Percentiles rank a stretch among this genome's conserved stretches.
These are phyloP conservation scores for Lepidostoma basale DNA, from an alignment of 1,140 invertebrate species.

Conservation along the genomic window DNA sequence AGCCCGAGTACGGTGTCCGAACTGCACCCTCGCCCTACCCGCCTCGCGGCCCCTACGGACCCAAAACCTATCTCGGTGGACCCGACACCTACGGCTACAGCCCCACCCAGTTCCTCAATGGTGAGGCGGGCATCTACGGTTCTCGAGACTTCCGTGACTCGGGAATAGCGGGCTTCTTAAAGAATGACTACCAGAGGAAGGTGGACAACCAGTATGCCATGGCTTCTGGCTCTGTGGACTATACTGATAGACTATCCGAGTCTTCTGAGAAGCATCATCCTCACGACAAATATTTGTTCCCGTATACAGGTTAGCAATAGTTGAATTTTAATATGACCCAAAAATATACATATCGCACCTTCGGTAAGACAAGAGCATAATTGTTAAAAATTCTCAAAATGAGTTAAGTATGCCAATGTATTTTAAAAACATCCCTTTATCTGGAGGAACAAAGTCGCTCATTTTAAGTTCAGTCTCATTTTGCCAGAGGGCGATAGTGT, in stretches of 20 bases:
- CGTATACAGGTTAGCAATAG: slow-evolving; percentile 70
- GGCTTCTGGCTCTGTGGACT: slow-evolving; percentile 51
- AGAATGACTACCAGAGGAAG: slow-evolving; percentile 60
- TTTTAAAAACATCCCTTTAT: too few relatives aligned
- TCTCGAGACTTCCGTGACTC: slow-evolving; percentile 66
- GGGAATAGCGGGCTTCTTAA: slow-evolving; percentile 57
- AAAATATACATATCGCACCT: too few relatives aligned
- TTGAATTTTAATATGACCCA: slow-evolving; percentile 10
- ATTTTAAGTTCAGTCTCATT: not conserved
- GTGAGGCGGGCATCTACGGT: slow-evolving; percentile 56
- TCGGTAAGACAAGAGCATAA: too few relatives aligned
- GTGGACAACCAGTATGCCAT: slow-evolving; percentile 57
- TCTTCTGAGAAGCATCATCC: slow-evolving; percentile 74
- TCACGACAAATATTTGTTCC: slow-evolving; percentile 79
- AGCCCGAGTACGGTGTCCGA: slow-evolving; percentile 53
- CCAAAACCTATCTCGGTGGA: slow-evolving; percentile 56
- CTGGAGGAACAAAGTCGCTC: too few relatives aligned
- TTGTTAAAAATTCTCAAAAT: too few relatives aligned
- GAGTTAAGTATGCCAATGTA: too few relatives aligned
- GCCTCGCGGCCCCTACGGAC: slow-evolving; percentile 52
- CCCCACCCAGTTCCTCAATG: slow-evolving; percentile 56
- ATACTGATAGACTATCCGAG: slow-evolving; percentile 69
- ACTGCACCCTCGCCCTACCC: too few relatives aligned
- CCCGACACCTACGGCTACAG: slow-evolving; percentile 59
- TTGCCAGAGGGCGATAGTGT: too few relatives aligned